Percentiles rank a stretch among this genome's conserved stretches.
These are phyloP conservation scores for Acrossocheilus fasciatus DNA, from an alignment of 2,797 vertebrate species.

Conservation along the genomic window DNA sequence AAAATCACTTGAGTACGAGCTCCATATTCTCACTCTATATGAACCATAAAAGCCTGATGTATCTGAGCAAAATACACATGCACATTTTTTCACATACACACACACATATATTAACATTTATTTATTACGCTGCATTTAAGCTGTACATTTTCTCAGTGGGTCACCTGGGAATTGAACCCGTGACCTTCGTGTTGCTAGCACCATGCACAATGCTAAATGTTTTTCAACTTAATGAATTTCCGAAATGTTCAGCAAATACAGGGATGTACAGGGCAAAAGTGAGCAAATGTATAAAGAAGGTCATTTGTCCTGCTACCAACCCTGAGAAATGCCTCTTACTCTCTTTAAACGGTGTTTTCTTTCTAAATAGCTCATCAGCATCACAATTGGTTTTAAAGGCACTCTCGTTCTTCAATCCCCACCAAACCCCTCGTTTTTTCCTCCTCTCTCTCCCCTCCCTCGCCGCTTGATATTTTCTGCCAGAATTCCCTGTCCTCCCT, in stretches of 20 bases:
- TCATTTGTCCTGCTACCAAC: not conserved
- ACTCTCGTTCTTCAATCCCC: slow-evolving; percentile 77
- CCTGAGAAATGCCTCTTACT: slow-evolving; percentile 64
- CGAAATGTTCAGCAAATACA: not conserved
- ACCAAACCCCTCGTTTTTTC: slow-evolving; percentile 76
- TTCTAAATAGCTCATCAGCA: slow-evolving; percentile 62
- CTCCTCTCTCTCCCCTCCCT: slow-evolving; percentile 70
- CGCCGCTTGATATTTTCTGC: slow-evolving; percentile 60
- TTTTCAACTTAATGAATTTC: slow-evolving; percentile 6
- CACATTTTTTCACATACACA: not conserved
- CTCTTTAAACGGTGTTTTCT: slow-evolving; percentile 64
- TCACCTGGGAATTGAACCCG: not conserved
- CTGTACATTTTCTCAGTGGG: not conserved
- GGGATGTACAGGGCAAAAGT: not conserved
- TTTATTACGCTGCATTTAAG: not conserved
- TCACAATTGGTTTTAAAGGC: slow-evolving; percentile 69
- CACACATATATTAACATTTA: not conserved
- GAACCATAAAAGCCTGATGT: not conserved
- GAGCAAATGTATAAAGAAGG: not conserved
- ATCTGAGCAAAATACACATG: not conserved
- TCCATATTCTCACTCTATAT: not conserved
- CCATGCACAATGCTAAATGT: not conserved
- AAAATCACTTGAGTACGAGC: not conserved
- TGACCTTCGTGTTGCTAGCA: not conserved
- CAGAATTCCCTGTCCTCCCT: slow-evolving; percentile 61